Conservation (phyloP, 1,140 invertebrate genomes). For the Kradibia gibbosae region DNA sequence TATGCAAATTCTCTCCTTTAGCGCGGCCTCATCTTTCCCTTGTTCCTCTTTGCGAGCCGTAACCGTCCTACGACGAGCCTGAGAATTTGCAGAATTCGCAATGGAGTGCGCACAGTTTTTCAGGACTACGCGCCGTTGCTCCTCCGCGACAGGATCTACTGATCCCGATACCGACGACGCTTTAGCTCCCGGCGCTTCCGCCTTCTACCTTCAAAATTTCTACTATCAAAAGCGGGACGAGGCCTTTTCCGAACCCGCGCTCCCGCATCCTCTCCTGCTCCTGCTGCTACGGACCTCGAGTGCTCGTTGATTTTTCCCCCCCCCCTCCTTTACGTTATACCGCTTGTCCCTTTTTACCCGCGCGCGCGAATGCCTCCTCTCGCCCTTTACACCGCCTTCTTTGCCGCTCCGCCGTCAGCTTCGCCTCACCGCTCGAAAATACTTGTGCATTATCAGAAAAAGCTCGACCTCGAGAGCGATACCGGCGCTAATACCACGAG, state of each 20-base stretch:
- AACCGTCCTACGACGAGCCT: neutral
- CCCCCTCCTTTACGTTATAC: neutral
- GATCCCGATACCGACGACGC: neutral
- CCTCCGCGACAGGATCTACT: neutral
- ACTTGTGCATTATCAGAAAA: neutral
- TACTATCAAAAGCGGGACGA: no score
- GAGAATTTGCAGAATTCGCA: conserved; percentile 27
- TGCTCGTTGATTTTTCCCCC: no score
- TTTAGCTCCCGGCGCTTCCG: neutral
- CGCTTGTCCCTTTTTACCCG: neutral
- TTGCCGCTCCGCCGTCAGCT: neutral
- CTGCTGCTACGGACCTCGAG: neutral
- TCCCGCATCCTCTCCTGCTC: neutral
- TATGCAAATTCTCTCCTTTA: conserved; percentile 32
- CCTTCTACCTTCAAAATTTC: no score
- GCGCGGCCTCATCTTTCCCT: neutral
- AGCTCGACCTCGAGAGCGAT: neutral
- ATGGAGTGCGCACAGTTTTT: conserved; percentile 27
- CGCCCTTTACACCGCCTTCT: neutral
- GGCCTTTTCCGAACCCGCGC: no score
- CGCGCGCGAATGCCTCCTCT: neutral
- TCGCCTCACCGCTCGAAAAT: neutral
- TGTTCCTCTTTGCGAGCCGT: neutral
- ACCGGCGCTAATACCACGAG: neutral
- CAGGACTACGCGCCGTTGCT: neutral